Conservation (phyloP, 2,113 vertebrate genomes). For the Gorilla gorilla region DNA sequence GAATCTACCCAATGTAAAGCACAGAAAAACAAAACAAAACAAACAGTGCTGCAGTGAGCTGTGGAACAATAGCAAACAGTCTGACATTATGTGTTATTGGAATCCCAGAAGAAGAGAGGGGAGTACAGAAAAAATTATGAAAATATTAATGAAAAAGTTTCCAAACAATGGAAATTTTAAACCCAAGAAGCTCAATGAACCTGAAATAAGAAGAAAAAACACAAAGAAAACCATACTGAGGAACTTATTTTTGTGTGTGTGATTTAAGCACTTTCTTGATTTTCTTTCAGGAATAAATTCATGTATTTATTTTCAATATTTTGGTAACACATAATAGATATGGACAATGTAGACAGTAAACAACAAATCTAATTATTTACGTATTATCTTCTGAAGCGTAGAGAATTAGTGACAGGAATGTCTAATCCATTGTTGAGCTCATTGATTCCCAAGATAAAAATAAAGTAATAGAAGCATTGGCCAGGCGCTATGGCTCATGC, state of each 20-base stretch:
- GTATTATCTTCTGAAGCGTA: background rate
- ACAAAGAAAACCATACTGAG: background rate
- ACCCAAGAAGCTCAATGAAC: background rate
- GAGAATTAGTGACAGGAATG: background rate
- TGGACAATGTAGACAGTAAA: background rate
- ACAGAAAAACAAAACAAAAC: background rate
- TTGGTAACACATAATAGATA: background rate
- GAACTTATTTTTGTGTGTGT: background rate
- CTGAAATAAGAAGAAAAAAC: background rate
- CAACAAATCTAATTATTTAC: background rate
- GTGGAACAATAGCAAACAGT: background rate
- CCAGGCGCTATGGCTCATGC: too few relatives aligned
- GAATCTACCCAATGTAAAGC: background rate
- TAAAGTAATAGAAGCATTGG: background rate
- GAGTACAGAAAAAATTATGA: background rate
- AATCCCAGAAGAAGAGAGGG: background rate
- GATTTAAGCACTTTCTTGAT: background rate
- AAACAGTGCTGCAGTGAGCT: background rate
- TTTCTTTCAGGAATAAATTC: background rate
- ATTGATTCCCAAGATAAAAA: background rate
- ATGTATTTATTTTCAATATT: background rate
- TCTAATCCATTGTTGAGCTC: background rate
- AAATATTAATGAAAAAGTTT: background rate
- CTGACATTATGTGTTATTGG: background rate
- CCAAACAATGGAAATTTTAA: conserved; percentile 15